These are phyloP conservation scores for Zapornia atra DNA, from an alignment of 2,113 vertebrate species.

Conservation along the genomic window DNA sequence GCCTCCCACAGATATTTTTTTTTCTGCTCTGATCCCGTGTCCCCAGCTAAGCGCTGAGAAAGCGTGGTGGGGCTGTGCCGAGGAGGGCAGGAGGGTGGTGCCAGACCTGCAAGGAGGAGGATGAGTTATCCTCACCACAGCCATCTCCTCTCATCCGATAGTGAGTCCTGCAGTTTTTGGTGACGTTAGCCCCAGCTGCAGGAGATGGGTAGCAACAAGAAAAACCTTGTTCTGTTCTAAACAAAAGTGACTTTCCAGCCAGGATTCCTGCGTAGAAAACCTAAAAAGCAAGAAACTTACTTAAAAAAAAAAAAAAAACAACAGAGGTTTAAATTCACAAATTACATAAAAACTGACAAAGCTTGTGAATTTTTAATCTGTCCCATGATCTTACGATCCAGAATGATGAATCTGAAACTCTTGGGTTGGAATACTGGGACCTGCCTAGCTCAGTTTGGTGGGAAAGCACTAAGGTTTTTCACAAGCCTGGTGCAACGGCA, in stretches of 20 bases:
- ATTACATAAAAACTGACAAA: background rate
- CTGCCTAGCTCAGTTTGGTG: background rate
- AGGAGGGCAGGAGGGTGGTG: rapidly evolving
- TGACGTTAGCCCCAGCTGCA: background rate
- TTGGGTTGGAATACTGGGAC: background rate
- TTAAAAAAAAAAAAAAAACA: background rate
- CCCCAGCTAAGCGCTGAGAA: background rate
- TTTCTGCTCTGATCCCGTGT: background rate
- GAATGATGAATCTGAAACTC: background rate
- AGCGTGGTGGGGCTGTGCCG: rapidly evolving
- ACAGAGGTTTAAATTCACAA: background rate
- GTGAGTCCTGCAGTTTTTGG: background rate
- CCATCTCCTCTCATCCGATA: background rate
- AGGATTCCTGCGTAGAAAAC: background rate
- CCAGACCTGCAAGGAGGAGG: background rate
- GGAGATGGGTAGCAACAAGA: background rate
- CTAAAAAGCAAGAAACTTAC: background rate
- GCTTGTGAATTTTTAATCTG: background rate
- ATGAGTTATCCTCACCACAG: rapidly evolving
- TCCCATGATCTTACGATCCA: background rate
- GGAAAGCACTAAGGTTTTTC: background rate
- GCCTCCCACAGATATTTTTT: slow-evolving; percentile 16
- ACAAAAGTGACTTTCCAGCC: background rate
- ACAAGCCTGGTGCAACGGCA: background rate
- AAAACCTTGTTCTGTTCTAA: background rate